A percentile compares a stretch with the other conserved stretches of the same genome.
These are phyloP conservation scores for Seladonia tumulorum DNA, from an alignment of 2,888 invertebrate species.

Conservation along the genomic window DNA sequence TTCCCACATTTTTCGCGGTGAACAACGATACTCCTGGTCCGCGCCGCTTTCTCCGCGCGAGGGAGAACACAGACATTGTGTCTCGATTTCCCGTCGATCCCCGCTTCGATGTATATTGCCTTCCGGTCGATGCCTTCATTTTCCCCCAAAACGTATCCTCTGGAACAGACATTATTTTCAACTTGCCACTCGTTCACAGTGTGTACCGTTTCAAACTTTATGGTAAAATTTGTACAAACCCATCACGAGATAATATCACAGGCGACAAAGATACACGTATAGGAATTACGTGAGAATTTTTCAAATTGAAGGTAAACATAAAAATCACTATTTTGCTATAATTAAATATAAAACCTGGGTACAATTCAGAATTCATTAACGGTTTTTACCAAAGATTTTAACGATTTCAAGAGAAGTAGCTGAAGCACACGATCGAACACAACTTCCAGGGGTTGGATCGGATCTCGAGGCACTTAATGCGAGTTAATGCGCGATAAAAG, in stretches of 20 bases:
- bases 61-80: not conserved
- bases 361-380: not conserved
- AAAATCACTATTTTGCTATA: no score
- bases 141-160: not conserved
- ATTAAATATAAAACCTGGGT: no score
- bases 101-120: not conserved
- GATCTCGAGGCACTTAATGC: constrained; percentile 38
- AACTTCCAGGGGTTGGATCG: not conserved
- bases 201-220: no score
- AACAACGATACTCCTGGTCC: constrained; percentile 4
- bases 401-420: not conserved
- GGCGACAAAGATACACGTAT: no score
- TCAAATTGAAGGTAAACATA: no score
- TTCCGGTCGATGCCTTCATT: not conserved
- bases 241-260: no score
- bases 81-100: constrained; percentile 6
- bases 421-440: not conserved
- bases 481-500: constrained; percentile 50
- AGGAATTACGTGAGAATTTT: no score
- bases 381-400: not conserved
- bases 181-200: no score
- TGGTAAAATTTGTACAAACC: no score
- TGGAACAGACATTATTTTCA: not conserved
- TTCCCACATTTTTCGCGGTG: constrained; percentile 47
- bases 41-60: not conserved